Evolutionary conservation across 2,797 vertebrate species (phyloP), one percentile per base, ranked within the genome.

Genomic region (Phrynocephalus guinanensis): DNA sequence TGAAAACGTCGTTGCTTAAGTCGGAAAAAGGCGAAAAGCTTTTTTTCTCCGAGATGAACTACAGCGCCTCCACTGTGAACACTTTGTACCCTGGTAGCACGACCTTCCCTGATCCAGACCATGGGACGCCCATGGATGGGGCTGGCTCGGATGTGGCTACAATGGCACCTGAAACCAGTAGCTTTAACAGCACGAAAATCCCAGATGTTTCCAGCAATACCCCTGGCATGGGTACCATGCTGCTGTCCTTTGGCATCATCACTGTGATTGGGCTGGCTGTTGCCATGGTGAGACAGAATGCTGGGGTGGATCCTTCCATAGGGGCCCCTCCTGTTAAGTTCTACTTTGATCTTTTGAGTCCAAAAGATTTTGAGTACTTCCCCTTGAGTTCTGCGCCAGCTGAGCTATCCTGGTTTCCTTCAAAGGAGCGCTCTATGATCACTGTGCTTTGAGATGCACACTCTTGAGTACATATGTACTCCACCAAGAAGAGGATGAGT

Each of bases 171-270:
- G 96, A 97, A 66, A 95, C 97, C 52, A 97, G 98, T 50, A 97
- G 97, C 92, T 97, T 98, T 95, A 99, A 99, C 85, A 95, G 97
- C 95, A 99, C 98, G 68, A 95, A 97, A 80, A 96, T 97, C 82
- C 97, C 98, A 18, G 97, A 98, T 67, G 88, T 95, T 50, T 91
- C 95, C 80, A 95, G 94, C 10, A 95, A 97, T 68, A 94, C 97
- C 3, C 93, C 98, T 0, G 91, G 97, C 30, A 96, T 98, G 96
- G 98, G 98, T 89, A 98, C 98, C 91, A 97, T 98, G 95, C 97
- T 99, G 3, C 95, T 99, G 16, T 98, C 98, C 68, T 98, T 99
- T 30, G 98, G 98, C 82, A 98, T 99, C 95, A 97, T 99, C 96
- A 99, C 98, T 20, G 96, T 99, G 92, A 98, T 99, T 56, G 98